Conservation (phyloP, 2,113 vertebrate species). For the Lycocorax pyrrhopterus region DNA sequence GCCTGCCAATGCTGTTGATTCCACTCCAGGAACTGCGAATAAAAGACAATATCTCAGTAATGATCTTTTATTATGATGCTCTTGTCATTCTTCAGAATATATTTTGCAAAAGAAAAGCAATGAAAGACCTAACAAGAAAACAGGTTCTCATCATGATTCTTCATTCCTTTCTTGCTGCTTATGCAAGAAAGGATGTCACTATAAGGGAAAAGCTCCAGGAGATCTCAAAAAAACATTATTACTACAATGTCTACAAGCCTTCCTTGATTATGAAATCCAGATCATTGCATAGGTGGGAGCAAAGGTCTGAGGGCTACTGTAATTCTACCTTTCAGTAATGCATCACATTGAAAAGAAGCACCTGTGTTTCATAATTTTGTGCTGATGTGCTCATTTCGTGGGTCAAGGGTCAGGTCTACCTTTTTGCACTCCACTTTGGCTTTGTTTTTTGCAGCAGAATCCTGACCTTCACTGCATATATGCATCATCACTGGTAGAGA, state of each 20-base stretch:
- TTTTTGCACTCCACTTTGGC: neutral
- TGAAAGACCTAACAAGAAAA: slow-evolving; percentile 24
- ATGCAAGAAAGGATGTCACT: neutral
- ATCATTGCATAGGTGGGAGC: neutral
- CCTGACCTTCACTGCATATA: neutral
- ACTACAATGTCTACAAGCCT: neutral
- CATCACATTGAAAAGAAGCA: neutral
- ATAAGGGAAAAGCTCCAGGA: neutral
- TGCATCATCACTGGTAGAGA: neutral
- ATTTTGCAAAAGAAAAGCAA: slow-evolving; percentile 9
- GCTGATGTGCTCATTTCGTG: neutral
- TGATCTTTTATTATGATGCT: slow-evolving; percentile 23
- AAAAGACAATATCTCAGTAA: slow-evolving; percentile 28
- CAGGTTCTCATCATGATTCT: neutral
- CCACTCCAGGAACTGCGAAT: slow-evolving; percentile 7
- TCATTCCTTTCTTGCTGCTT: neutral
- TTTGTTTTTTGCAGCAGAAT: neutral
- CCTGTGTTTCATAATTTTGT: neutral
- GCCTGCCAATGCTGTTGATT: slow-evolving; percentile 30
- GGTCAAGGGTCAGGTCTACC: neutral
- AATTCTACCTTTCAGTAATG: neutral
- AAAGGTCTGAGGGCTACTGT: neutral
- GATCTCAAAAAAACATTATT: neutral
- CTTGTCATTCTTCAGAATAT: slow-evolving; percentile 7
- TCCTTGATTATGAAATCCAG: neutral